These are phyloP conservation scores for Rotaria socialis DNA, from an alignment of 2,888 invertebrate genomes.

Conservation along the genomic window DNA sequence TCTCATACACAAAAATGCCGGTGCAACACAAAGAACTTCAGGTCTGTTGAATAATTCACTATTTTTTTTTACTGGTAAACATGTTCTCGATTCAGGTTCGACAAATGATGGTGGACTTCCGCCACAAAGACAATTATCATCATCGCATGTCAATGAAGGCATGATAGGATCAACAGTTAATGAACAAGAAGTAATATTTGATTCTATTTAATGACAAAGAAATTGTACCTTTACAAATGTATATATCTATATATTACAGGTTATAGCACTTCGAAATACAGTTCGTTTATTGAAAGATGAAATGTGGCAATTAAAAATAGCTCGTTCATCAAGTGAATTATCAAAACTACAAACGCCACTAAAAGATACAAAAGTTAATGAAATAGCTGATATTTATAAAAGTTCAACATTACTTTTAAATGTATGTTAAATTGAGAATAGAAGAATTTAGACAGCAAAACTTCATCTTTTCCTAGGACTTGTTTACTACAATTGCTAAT, in stretches of 20 bases:
- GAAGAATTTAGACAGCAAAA: background rate
- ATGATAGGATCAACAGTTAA: background rate
- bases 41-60: background rate
- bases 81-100: background rate
- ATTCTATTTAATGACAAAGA: background rate
- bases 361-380: background rate
- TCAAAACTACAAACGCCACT: background rate
- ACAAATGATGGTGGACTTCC: background rate
- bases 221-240: too few relatives aligned
- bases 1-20: constrained; percentile 47
- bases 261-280: background rate
- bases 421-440: background rate
- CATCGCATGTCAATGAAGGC: background rate
- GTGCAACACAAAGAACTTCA: background rate
- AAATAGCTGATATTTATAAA: constrained; percentile 24
- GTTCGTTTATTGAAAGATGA: constrained; percentile 28
- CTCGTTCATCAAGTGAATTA: background rate
- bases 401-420: constrained; percentile 30
- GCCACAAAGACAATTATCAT: background rate
- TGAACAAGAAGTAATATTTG: background rate
- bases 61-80: too few relatives aligned
- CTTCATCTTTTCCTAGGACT: background rate
- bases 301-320: constrained; percentile 16
- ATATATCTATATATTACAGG: background rate
- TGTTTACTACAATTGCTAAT: constrained; percentile 20